Base-by-base conservation (phyloP, 2,797 vertebrate genomes). In the Sitta carolinensis region DNA sequence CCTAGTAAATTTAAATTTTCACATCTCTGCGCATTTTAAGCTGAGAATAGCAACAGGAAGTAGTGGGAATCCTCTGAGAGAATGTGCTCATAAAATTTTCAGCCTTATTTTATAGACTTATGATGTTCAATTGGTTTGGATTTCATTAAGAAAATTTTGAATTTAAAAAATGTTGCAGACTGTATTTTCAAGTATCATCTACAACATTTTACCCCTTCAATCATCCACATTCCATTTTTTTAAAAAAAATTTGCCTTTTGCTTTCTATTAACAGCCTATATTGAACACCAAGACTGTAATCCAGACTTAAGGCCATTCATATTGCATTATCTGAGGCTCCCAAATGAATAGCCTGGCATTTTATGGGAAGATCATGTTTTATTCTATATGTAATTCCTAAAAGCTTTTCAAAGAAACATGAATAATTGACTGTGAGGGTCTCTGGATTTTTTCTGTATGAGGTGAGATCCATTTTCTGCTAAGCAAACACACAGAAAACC, bases 351-450 rank as follows among this genome's bases (percentile, higher is more conserved):
- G 86, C 94, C 84, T 91, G 87, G 96, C 95, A 96, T 97, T 95
- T 96, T 97, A 97, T 94, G 91, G 96, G 84, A 93, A 97, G 96
- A 97, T 97, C 96, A 96, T 97, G 94, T 97, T 97, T 97, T 98
- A 96, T 97, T 97, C 96, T 96, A 95, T 96, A 97, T 92, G 87
- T 96, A 97, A 97, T 97, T 97, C 94, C 86, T 97, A 96, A 98
- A 97, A 98, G 95, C 97, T 97, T 98, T 97, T 96, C 22, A 92
- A 84, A 90, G 95, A 94, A 90, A 6, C 89, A 96, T 96, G 76
- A 97, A 97, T 97, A 97, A 97, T 97, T 97, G 96, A 94, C 95
- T 96, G 86, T 87, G 92, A 96, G 51, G 29, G 72, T 97, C 92
- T 96, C 90, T 95, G 96, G 87, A 87, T 95, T 97, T 95, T 97